A percentile compares a stretch with the other conserved stretches of the same genome.
Conservation (phyloP, 2,113 vertebrate genomes). For the Pachypanchax playfairii region DNA sequence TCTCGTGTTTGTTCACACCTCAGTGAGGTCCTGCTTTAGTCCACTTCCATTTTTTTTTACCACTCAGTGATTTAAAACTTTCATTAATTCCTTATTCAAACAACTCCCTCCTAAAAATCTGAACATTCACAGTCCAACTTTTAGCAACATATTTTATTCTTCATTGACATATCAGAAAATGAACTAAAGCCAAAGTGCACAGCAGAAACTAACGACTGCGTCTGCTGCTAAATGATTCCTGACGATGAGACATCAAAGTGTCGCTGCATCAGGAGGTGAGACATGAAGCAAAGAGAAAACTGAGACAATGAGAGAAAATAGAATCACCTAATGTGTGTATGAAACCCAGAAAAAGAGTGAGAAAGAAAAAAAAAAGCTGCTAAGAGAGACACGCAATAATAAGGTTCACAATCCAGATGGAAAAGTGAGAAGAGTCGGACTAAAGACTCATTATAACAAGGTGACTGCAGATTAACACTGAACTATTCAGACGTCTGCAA, state of each 20-base stretch:
- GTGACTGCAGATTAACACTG: slow-evolving; percentile 32
- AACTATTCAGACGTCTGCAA: slow-evolving; percentile 33
- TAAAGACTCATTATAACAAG: slow-evolving; percentile 27
- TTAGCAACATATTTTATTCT: too few species aligned
- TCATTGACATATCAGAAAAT: too few species aligned
- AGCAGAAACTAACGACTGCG: neutral
- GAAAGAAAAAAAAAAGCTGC: neutral
- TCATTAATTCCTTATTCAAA: too few species aligned
- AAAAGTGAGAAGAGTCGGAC: slow-evolving; percentile 22
- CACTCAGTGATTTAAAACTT: too few species aligned
- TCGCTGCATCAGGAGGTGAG: too few species aligned
- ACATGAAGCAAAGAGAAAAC: neutral
- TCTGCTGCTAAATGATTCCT: neutral
- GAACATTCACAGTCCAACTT: too few species aligned
- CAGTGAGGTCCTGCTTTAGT: too few species aligned
- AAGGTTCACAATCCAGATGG: slow-evolving; percentile 5
- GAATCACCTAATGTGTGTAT: slow-evolving; percentile 2
- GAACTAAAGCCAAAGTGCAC: too few species aligned
- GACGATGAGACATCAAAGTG: neutral
- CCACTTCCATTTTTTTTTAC: too few species aligned
- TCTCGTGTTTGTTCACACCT: too few species aligned
- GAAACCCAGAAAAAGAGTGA: neutral
- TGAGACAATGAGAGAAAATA: neutral
- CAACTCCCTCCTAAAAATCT: too few species aligned
- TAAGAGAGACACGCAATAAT: slow-evolving; percentile 6